Base-by-base conservation (phyloP, 2,797 vertebrate species). In the Picus viridis region DNA sequence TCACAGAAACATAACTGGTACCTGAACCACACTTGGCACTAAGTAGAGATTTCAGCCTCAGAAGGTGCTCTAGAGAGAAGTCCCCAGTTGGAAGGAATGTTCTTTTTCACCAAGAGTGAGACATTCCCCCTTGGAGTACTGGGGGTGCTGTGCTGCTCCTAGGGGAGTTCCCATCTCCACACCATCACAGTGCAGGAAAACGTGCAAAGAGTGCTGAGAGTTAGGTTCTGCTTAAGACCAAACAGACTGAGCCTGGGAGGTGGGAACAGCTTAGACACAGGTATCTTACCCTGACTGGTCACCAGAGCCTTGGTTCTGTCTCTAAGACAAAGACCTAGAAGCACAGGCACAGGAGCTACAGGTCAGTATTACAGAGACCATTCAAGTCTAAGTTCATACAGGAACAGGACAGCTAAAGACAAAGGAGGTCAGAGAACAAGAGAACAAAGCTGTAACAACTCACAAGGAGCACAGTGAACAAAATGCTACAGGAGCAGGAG, bases 321-420 rank as follows among this genome's bases (percentile, higher is more conserved):
- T 94, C 92, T 92, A 93, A 93, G 84, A 95, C 88, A 92, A 93
- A 56, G 59, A 79, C 94, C 94, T 97, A 96, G 78, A 96, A 96
- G 94, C 90, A 94, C 92, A 87, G 70, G 89, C 71, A 89, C 27
- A 70, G 45, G 94, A 90, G 82, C 79, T 65, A 88, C 18, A 7
- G 62, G 78, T 83, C 78, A 86, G 67, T 76, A 77, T 29, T 78
- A 92, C 51, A 83, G 70, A 76, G 65, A 39, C 87, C 43, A 92
- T 32, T 71, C 16, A 80, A 83, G 71, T 57, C 51, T 82, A 83
- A 72, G 64, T 96, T 77, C 54, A 57, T 57, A 91, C n/a, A 86
- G 56, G 32, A 94, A 94, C 73, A 2, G 43, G 68, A 91, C 86
- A 95, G 87, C 79, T 49, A 63, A 89, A 86, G 63, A 89, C 88